phyloP scores from a whole-genome alignment of 2,888 invertebrate genomes.

The Pyrrhosoma nymphula region DNA sequence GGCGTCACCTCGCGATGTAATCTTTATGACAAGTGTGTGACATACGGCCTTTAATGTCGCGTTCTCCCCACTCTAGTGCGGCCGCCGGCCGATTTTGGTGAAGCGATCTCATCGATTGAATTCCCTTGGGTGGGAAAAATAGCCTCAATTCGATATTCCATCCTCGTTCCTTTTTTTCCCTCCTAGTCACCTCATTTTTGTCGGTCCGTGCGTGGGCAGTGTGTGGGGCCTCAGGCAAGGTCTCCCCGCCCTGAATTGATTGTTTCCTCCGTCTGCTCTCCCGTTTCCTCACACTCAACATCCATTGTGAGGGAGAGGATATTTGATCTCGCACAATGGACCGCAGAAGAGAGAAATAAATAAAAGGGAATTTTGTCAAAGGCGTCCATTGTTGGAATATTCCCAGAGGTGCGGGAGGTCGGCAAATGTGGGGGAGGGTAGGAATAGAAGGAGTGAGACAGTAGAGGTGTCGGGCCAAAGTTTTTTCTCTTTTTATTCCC shows the following conservation, averaged over 20 bases:
- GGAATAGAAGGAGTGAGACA: no score
- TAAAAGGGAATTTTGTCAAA: background rate
- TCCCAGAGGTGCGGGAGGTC: background rate
- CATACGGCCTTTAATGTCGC: slow-evolving; percentile 12
- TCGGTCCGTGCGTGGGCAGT: background rate
- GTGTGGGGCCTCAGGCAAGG: background rate
- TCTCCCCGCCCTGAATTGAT: background rate
- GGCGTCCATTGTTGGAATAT: background rate
- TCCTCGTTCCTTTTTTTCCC: background rate
- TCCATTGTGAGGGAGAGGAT: background rate
- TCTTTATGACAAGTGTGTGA: slow-evolving; percentile 42
- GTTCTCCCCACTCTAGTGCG: background rate
- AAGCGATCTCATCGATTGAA: background rate
- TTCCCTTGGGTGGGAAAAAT: background rate
- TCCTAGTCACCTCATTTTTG: background rate
- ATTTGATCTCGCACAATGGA: background rate
- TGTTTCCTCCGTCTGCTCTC: background rate
- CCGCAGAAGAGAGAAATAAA: background rate
- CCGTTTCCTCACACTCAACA: background rate
- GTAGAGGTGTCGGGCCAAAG: no score
- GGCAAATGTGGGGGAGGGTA: no score
- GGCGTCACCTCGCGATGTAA: slow-evolving; percentile 53
- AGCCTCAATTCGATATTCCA: slow-evolving; percentile 1
- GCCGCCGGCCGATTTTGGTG: background rate
- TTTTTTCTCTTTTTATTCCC: background rate